phyloP scores from a whole-genome alignment of 2,888 invertebrate species.

The Oasisia sp. region DNA sequence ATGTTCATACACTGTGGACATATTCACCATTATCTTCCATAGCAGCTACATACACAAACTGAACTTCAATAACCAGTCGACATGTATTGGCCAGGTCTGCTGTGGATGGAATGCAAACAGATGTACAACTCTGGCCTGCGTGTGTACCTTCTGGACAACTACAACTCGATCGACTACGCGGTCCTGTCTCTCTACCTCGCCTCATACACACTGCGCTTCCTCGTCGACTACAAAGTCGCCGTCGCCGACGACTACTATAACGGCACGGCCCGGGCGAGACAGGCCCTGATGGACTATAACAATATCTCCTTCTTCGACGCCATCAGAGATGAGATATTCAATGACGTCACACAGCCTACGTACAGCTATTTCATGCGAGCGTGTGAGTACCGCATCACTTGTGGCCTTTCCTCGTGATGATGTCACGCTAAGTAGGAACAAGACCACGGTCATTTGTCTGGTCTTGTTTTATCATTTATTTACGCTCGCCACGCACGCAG shows the following conservation, averaged over 20 bases:
- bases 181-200: conserved; percentile 64
- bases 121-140: conserved; percentile 62
- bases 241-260: conserved; percentile 60
- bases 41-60: not conserved
- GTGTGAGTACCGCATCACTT: conserved; percentile 38
- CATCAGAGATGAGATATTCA: conserved; percentile 40
- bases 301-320: conserved; percentile 28
- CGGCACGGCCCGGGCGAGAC: conserved; percentile 53
- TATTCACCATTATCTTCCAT: too few species aligned
- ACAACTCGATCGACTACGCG: conserved; percentile 64
- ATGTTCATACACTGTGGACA: too few species aligned
- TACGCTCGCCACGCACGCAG: not conserved
- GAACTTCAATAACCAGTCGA: not conserved
- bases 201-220: conserved; percentile 64
- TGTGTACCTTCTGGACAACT: conserved; percentile 63
- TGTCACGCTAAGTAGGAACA: not conserved
- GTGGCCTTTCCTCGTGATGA: not conserved
- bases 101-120: conserved; percentile 66
- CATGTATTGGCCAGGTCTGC: conserved; percentile 53
- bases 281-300: conserved; percentile 43
- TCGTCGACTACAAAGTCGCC: conserved; percentile 62
- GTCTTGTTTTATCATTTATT: not conserved
- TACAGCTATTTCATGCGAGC: conserved; percentile 46
- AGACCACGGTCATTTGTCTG: not conserved
- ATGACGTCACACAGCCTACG: conserved; percentile 40